phyloP scores from a whole-genome alignment of 30 jellyfish, hydroid and myxozoan genomes.

The Chironex yamaguchii region DNA sequence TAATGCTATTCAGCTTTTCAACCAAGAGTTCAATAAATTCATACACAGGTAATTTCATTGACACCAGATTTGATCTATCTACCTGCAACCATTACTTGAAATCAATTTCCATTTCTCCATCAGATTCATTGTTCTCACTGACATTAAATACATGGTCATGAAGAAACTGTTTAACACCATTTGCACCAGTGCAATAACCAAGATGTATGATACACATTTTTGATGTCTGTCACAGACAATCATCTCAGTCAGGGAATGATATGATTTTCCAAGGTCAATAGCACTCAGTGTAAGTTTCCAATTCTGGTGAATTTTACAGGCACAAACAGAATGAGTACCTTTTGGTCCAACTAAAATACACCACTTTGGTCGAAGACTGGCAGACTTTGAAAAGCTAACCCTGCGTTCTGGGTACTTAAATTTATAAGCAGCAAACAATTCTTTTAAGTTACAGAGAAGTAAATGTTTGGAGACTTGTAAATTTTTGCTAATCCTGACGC shows the following conservation, averaged over 20 bases:
- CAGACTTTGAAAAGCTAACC: conserved; percentile 77
- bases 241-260: too few relatives aligned
- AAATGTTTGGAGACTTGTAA: conserved; percentile 52
- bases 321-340: conserved; percentile 89
- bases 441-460: conserved; percentile 72
- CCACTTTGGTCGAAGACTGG: conserved; percentile 78
- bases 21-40: conserved; percentile 67
- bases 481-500: conserved; percentile 47
- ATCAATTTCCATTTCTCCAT: conserved; percentile 4
- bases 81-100: conserved; percentile 62
- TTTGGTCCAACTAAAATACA: conserved; percentile 78
- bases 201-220: too few relatives aligned
- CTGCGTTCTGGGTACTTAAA: conserved; percentile 25
- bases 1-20: conserved; percentile 58
- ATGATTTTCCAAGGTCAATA: too few relatives aligned
- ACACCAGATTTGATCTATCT: conserved; percentile 50
- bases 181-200: too few relatives aligned
- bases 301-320: conserved; percentile 84
- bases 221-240: too few relatives aligned
- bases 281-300: conserved; percentile 47
- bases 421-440: conserved; percentile 52
- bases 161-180: too few relatives aligned
- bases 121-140: too few relatives aligned
- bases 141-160: too few relatives aligned
- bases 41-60: background rate